Conservation (phyloP, 2,797 vertebrate genomes). For the Microctenopoma steveboyesi region DNA sequence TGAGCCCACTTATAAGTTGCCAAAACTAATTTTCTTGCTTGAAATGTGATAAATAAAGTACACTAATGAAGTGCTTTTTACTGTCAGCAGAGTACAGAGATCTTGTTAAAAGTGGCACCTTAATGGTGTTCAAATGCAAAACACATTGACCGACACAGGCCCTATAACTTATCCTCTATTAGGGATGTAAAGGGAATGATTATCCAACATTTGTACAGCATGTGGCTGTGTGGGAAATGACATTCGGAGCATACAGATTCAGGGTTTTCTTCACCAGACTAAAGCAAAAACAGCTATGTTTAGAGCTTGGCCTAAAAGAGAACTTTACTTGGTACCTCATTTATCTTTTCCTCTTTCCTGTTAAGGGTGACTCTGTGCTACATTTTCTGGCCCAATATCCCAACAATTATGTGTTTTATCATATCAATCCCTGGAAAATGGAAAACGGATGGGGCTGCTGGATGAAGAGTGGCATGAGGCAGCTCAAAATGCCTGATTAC, state of each 20-base stretch:
- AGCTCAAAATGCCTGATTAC: slow-evolving; percentile 67
- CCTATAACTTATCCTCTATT: slow-evolving; percentile 43
- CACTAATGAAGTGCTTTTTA: slow-evolving; percentile 67
- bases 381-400: slow-evolving; percentile 47
- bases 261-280: slow-evolving; percentile 31
- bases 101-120: slow-evolving; percentile 67
- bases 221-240: slow-evolving; percentile 47
- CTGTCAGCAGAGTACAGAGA: slow-evolving; percentile 42
- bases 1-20: slow-evolving; percentile 58
- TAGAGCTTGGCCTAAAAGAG: slow-evolving; percentile 33
- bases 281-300: slow-evolving; percentile 70
- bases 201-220: slow-evolving; percentile 56
- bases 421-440: slow-evolving; percentile 73
- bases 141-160: slow-evolving; percentile 60
- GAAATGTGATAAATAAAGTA: slow-evolving; percentile 71
- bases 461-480: slow-evolving; percentile 70
- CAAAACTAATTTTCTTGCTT: slow-evolving; percentile 66
- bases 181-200: slow-evolving; percentile 51
- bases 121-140: slow-evolving; percentile 71
- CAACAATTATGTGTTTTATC: slow-evolving; percentile 65
- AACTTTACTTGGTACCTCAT: slow-evolving; percentile 49
- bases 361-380: slow-evolving; percentile 32
- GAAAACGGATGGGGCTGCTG: slow-evolving; percentile 75
- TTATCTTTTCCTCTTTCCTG: slow-evolving; percentile 42
- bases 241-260: slow-evolving; percentile 32